A percentile compares a stretch with the other conserved stretches of the same genome.
Conservation (phyloP, 2,888 invertebrate species). For the Mongoloraphidia duomilia region DNA sequence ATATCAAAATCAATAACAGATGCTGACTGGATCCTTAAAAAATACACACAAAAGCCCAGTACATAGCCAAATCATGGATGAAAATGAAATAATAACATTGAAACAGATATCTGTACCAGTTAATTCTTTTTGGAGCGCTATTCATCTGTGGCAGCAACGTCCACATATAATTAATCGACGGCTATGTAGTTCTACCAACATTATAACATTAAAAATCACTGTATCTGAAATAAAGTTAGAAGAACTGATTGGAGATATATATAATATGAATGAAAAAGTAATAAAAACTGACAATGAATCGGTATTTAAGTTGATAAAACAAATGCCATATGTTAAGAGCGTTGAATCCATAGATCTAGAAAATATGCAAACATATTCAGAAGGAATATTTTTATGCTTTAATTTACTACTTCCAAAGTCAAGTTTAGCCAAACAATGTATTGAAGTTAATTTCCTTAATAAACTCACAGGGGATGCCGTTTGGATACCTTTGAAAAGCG, state of each 20-base stretch:
- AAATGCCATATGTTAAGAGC: too few relatives aligned
- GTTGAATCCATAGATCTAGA: too few relatives aligned
- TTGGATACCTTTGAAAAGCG: not conserved
- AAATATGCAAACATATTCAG: too few relatives aligned
- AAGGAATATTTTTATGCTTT: too few relatives aligned
- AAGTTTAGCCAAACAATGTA: conserved; percentile 6
- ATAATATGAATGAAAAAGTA: too few relatives aligned
- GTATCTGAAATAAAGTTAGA: too few relatives aligned
- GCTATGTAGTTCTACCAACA: conserved; percentile 37
- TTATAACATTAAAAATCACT: too few relatives aligned
- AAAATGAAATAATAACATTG: conserved; percentile 25
- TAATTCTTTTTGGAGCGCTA: conserved; percentile 46
- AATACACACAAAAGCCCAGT: conserved; percentile 24
- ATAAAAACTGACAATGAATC: too few relatives aligned
- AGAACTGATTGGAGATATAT: too few relatives aligned
- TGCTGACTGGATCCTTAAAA: conserved; percentile 62
- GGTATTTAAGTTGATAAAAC: too few relatives aligned
- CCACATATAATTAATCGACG: conserved; percentile 61
- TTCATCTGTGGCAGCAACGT: conserved; percentile 46
- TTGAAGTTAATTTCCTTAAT: conserved; percentile 10
- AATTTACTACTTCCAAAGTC: too few relatives aligned
- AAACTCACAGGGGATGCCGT: conserved; percentile 6
- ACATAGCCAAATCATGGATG: conserved; percentile 2
- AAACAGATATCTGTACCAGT: conserved; percentile 21
- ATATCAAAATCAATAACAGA: conserved; percentile 56